A percentile compares a stretch with the other conserved stretches of the same genome.
Evolutionary conservation across 1,140 invertebrate species (phyloP).

Genomic region (Hestina assimilis): DNA sequence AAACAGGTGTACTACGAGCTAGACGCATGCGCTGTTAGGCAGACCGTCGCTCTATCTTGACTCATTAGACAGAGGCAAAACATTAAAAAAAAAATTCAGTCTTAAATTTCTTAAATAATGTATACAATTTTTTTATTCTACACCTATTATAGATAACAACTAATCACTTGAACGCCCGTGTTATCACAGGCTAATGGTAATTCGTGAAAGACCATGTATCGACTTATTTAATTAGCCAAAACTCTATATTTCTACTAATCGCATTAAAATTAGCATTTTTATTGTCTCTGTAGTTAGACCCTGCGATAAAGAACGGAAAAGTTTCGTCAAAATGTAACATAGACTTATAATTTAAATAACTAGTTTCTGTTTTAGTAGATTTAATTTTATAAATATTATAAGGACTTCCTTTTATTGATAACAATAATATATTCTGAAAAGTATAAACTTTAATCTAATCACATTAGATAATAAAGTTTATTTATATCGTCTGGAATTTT

Average conservation of each 20-base stretch:
- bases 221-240: slow-evolving; percentile 5
- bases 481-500: too few species aligned
- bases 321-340: too few species aligned
- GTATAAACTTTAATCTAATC: too few species aligned
- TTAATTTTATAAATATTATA: too few species aligned
- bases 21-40: slow-evolving; percentile 5
- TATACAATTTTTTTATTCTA: background rate
- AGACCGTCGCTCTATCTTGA: background rate
- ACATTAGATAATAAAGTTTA: too few species aligned
- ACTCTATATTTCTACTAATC: background rate
- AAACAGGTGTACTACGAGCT: slow-evolving; percentile 7
- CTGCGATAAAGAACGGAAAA: background rate
- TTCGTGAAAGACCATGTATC: background rate
- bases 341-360: too few species aligned
- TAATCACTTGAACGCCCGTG: background rate
- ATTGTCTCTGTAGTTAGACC: background rate
- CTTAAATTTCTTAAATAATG: background rate
- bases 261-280: background rate
- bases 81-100: background rate
- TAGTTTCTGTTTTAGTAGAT: too few species aligned
- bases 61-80: background rate
- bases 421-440: too few species aligned
- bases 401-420: too few species aligned
- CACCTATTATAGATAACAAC: background rate
- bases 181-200: background rate